Evolutionary conservation across 1,140 invertebrate genomes (phyloP).

Genomic region (Aradophagus sp.): DNA sequence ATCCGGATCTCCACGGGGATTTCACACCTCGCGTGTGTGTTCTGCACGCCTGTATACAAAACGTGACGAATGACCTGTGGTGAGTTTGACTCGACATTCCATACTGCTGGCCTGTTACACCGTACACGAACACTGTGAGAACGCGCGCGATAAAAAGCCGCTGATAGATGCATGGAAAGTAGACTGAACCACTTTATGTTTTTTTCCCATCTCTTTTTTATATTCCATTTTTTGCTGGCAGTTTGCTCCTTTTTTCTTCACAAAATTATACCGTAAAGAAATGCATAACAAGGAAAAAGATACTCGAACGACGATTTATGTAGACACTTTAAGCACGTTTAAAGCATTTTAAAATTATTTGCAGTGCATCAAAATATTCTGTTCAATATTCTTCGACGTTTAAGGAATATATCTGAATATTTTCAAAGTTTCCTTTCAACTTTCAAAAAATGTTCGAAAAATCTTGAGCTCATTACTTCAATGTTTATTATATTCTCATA

Average conservation of each 20-base stretch:
- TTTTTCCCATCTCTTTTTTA: slow-evolving; percentile 12
- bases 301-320: too few relatives aligned
- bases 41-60: slow-evolving; percentile 55
- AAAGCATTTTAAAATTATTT: too few relatives aligned
- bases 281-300: too few relatives aligned
- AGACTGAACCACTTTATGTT: slow-evolving; percentile 20
- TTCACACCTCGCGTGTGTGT: slow-evolving; percentile 59
- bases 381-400: too few relatives aligned
- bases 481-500: too few relatives aligned
- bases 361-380: too few relatives aligned
- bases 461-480: too few relatives aligned
- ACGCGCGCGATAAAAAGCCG: slow-evolving; percentile 58
- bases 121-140: slow-evolving; percentile 53
- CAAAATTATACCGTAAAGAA: too few relatives aligned
- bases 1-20: slow-evolving; percentile 56
- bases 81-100: slow-evolving; percentile 55
- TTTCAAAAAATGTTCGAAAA: too few relatives aligned
- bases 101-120: slow-evolving; percentile 38
- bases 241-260: slow-evolving; percentile 8
- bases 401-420: too few relatives aligned
- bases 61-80: slow-evolving; percentile 60
- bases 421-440: too few relatives aligned
- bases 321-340: too few relatives aligned
- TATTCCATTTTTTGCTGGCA: slow-evolving; percentile 2
- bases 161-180: slow-evolving; percentile 51